Base-by-base conservation (phyloP, 2,113 vertebrate species). In the Malurus elegans region DNA sequence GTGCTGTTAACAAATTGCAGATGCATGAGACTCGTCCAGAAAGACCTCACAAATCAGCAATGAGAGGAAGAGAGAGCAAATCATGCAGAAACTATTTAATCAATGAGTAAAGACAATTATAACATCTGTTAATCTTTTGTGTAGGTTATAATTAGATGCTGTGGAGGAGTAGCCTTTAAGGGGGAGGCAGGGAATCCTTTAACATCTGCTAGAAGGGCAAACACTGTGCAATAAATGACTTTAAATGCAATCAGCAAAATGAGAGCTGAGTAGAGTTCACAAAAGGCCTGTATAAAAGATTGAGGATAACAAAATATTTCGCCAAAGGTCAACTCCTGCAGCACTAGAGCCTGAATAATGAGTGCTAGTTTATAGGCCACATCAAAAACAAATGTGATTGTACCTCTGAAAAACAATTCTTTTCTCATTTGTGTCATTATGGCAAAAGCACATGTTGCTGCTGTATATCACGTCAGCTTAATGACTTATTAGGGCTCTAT, bases 101-200 rank as follows among this genome's bases (percentile, higher is more conserved):
- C 97, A 98, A 97, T 98, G 97, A 96, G 94, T 96, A 97, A 97
- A 98, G 98, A 97, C 97, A 98, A 98, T 98, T 98, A 98, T 97
- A 98, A 98, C 98, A 98, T 98, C 98, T 98, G 98, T 97, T 98
- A 97, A 98, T 98, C 98, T 97, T 98, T 98, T 98, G 96, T 97
- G 92, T 90, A 91, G 92, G 95, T 97, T 97, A 97, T 98, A 98
- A 98, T 98, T 97, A 98, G 97, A 98, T 97, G 94, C 97, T 96
- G 62, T 8, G 32, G 96, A 97, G 96, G 97, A 98, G 96, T 94
- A 98, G 97, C 92, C 97, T 97, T 98, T 98, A 83, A 93, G 94
- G 91, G 83, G 95, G 91, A 96, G 92, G 94, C 88, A 94, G 95
- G 86, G 94, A 95, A 97, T 96, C 96, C 95, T 98, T 95, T 96